A percentile compares a stretch with the other conserved stretches of the same genome.
phyloP scores from a whole-genome alignment of 2,797 vertebrate species.

The Micropoecilia bifurca region DNA sequence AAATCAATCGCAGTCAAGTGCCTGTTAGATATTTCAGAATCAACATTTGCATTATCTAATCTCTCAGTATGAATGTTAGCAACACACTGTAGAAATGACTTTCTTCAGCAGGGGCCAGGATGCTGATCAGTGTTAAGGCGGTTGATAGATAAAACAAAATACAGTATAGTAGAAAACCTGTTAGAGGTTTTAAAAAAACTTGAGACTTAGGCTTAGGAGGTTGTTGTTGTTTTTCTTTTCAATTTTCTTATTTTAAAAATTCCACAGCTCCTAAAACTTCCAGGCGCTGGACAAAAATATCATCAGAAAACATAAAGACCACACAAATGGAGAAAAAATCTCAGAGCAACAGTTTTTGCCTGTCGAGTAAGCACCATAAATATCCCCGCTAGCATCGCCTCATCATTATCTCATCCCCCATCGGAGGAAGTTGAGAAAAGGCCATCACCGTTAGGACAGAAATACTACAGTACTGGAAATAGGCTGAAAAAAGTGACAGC shows the following conservation, averaged over 20 bases:
- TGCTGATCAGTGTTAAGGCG: background rate
- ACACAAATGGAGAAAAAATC: background rate
- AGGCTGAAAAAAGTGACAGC: slow-evolving; percentile 10
- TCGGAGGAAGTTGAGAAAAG: background rate
- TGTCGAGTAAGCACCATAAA: slow-evolving; percentile 5
- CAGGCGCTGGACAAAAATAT: background rate
- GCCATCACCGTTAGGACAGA: background rate
- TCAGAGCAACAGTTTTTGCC: background rate
- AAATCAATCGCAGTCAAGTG: background rate
- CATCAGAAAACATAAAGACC: background rate
- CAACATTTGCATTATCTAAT: background rate
- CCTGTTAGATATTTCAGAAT: background rate
- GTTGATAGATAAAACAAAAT: background rate
- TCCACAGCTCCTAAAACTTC: background rate
- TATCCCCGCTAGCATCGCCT: background rate
- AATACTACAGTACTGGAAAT: slow-evolving; percentile 6
- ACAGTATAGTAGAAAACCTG: background rate
- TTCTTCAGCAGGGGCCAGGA: background rate
- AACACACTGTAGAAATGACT: background rate
- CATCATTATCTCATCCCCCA: background rate
- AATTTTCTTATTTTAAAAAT: background rate
- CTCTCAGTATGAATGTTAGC: background rate
- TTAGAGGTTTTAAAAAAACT: background rate
- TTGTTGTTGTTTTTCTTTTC: background rate
- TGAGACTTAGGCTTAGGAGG: background rate